A percentile compares a stretch with the other conserved stretches of the same genome.
Conservation (phyloP, 1,140 invertebrate species). For the Drosophila ficusphila region DNA sequence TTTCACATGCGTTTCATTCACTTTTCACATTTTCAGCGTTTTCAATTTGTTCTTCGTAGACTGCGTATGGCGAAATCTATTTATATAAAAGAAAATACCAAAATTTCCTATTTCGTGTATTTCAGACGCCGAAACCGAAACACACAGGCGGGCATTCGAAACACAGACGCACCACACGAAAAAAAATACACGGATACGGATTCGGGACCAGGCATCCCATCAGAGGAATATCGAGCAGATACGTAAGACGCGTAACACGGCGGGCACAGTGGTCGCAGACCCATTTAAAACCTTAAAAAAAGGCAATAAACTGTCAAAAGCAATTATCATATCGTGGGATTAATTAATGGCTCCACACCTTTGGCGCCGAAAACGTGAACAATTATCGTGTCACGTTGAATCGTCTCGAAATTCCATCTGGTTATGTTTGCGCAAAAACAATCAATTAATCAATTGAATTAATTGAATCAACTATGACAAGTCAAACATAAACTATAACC, state of each 20-base stretch:
- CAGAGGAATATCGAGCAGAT: conserved; percentile 50
- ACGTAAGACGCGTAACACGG: conserved; percentile 69
- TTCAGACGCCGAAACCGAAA: conserved; percentile 60
- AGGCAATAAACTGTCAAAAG: conserved; percentile 13
- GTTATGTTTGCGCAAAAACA: conserved; percentile 29
- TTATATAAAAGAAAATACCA: conserved; percentile 77
- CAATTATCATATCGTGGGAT: conserved; percentile 36
- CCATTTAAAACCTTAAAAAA: neutral
- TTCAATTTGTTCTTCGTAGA: conserved; percentile 61
- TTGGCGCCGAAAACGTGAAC: conserved; percentile 1
- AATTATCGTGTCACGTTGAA: conserved; percentile 26
- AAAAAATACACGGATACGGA: conserved; percentile 54
- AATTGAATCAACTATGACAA: conserved; percentile 27
- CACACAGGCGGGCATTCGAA: conserved; percentile 25
- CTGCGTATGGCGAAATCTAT: conserved; percentile 79
- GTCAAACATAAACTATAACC: conserved; percentile 10
- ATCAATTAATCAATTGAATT: conserved; percentile 49
- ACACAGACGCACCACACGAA: conserved; percentile 60
- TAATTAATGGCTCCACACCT: conserved; percentile 30
- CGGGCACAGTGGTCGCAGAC: conserved; percentile 51
- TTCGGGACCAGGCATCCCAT: conserved; percentile 53
- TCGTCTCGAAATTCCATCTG: conserved; percentile 3
- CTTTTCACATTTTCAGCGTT: conserved; percentile 76
- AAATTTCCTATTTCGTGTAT: conserved; percentile 82
- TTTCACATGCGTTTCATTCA: conserved; percentile 77